A percentile compares a stretch with the other conserved stretches of the same genome.
These are phyloP conservation scores for Sebastiscus tertius DNA, from an alignment of 2,797 vertebrate species.

Conservation along the genomic window DNA sequence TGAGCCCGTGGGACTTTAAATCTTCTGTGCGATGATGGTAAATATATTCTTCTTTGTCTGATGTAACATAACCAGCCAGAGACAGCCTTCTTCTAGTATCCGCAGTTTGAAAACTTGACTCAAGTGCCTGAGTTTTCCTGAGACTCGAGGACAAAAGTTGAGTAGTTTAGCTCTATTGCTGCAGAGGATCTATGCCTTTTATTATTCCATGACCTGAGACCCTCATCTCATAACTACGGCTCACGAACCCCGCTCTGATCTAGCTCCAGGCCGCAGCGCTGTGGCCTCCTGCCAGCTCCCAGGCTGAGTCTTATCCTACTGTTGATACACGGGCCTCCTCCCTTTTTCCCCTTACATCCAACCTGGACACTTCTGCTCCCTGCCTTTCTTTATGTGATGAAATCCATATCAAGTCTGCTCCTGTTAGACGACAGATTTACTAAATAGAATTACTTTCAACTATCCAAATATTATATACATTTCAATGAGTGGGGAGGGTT, in stretches of 20 bases:
- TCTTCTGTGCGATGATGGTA: neutral
- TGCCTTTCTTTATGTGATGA: conserved; percentile 41
- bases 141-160: conserved; percentile 22
- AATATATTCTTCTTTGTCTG: neutral
- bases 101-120: conserved; percentile 17
- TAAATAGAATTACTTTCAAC: neutral
- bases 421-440: conserved; percentile 5
- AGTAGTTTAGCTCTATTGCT: conserved; percentile 37
- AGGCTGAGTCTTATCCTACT: conserved; percentile 52
- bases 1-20: neutral
- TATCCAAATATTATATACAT: neutral
- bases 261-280: conserved; percentile 71
- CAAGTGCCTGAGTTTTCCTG: neutral
- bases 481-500: neutral
- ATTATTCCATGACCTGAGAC: conserved; percentile 69
- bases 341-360: conserved; percentile 19
- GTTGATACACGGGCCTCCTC: conserved; percentile 37
- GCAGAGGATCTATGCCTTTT: conserved; percentile 52
- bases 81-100: neutral
- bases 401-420: conserved; percentile 43
- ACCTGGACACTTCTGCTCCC: conserved; percentile 32
- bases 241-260: conserved; percentile 71
- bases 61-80: neutral
- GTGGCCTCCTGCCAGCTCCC: conserved; percentile 60
- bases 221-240: conserved; percentile 63